Conservation (phyloP, 23 tunicate species). For the Ascidia mentula region DNA sequence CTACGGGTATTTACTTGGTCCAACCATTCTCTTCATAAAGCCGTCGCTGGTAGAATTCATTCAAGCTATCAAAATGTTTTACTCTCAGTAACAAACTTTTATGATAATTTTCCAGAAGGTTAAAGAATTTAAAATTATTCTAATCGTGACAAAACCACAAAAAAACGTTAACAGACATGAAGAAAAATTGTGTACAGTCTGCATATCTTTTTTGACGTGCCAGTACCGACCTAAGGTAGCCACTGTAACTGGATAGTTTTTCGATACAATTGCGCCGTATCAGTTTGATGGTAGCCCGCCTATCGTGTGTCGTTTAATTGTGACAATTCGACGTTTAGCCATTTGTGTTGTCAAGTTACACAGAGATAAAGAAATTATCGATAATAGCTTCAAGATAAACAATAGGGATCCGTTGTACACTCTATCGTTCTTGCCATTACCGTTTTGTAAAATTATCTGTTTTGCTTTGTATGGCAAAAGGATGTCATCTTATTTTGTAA, state of each 20-base stretch:
- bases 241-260: background rate
- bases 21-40: too few relatives aligned
- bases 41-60: too few relatives aligned
- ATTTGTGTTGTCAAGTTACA: background rate
- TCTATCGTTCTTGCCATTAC: background rate
- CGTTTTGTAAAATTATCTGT: background rate
- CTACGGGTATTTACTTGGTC: too few relatives aligned
- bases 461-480: background rate
- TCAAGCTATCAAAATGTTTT: too few relatives aligned
- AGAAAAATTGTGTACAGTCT: too few relatives aligned
- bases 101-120: too few relatives aligned
- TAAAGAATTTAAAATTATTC: too few relatives aligned
- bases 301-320: constrained; percentile 7
- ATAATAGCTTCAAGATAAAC: background rate
- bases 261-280: background rate
- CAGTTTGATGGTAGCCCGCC: background rate
- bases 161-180: too few relatives aligned
- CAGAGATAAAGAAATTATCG: background rate
- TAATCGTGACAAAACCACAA: too few relatives aligned
- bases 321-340: background rate
- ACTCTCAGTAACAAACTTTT: too few relatives aligned
- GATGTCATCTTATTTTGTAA: background rate
- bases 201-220: too few relatives aligned
- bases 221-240: background rate
- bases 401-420: background rate